Evolutionary conservation across 2,888 invertebrate genomes (phyloP).

Genomic region (Phyto melanocephala): DNA sequence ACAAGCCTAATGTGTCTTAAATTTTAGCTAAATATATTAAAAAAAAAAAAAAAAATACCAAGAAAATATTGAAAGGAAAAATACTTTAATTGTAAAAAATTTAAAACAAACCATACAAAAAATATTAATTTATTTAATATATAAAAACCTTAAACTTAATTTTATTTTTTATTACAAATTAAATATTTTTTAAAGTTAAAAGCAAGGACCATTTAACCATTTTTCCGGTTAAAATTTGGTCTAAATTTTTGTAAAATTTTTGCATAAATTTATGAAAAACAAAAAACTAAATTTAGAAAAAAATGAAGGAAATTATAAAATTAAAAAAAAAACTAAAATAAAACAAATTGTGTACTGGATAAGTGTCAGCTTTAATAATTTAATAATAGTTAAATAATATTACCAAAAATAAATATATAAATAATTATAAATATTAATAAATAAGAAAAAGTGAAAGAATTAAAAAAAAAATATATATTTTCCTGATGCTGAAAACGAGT

Average conservation of each 20-base stretch:
- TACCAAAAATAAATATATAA: constrained; percentile 7
- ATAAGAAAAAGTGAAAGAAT: not conserved
- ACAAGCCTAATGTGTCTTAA: constrained; percentile 79
- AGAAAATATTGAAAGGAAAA: constrained; percentile 27
- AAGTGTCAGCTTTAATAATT: constrained; percentile 78
- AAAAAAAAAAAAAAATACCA: constrained; percentile 28
- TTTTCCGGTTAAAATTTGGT: constrained; percentile 46
- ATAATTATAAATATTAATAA: not conserved
- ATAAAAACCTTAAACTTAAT: constrained; percentile 20
- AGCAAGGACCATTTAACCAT: constrained; percentile 33
- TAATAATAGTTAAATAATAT: constrained; percentile 68
- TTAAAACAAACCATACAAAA: constrained; percentile 62
- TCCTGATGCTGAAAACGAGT: not conserved
- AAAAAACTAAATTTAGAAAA: not conserved
- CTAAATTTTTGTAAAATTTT: constrained; percentile 27
- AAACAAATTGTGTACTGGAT: constrained; percentile 72
- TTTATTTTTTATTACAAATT: constrained; percentile 32
- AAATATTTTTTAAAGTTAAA: constrained; percentile 26
- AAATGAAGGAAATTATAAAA: constrained; percentile 1
- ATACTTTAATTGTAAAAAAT: constrained; percentile 61
- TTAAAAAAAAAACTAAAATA: not conserved
- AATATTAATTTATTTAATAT: no score
- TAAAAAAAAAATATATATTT: constrained; percentile 21
- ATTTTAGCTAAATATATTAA: constrained; percentile 75
- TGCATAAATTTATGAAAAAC: constrained; percentile 46